A percentile compares a stretch with the other conserved stretches of the same genome.
These are phyloP conservation scores for Copidosoma floridanum DNA, from an alignment of 1,140 invertebrate species.

Conservation along the genomic window DNA sequence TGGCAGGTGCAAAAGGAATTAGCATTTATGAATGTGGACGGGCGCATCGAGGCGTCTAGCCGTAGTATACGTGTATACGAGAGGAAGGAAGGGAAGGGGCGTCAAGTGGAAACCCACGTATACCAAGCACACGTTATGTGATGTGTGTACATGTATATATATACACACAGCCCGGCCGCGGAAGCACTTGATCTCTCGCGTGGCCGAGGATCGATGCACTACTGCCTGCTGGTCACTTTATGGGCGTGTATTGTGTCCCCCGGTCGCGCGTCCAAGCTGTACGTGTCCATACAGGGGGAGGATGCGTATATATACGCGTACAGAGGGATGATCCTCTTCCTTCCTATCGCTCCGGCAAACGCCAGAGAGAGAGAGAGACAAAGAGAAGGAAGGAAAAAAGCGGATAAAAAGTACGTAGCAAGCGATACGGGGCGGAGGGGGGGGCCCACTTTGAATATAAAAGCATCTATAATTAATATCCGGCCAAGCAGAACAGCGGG, in stretches of 20 bases:
- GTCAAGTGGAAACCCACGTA: background rate
- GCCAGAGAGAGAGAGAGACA: background rate
- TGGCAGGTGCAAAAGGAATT: slow-evolving; percentile 9
- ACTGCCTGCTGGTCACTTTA: slow-evolving; percentile 37
- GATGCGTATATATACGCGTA: background rate
- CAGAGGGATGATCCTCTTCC: background rate
- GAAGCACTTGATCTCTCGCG: slow-evolving; percentile 5
- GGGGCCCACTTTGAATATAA: slow-evolving; percentile 49
- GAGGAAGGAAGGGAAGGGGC: no score
- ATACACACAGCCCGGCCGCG: background rate
- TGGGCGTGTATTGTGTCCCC: slow-evolving; percentile 33
- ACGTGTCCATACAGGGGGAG: slow-evolving; percentile 11
- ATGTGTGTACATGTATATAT: no score
- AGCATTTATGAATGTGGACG: slow-evolving; percentile 20
- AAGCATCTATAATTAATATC: slow-evolving; percentile 52
- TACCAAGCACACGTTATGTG: no score
- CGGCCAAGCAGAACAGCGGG: slow-evolving; percentile 38
- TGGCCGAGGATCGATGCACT: slow-evolving; percentile 15
- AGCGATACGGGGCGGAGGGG: slow-evolving; percentile 16
- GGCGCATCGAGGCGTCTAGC: slow-evolving; percentile 8
- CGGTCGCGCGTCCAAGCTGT: slow-evolving; percentile 26
- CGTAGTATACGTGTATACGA: no score
- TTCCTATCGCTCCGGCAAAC: background rate
- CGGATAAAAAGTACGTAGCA: background rate
- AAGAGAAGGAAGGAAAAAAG: slow-evolving; percentile 6